Evolutionary conservation across 2,113 vertebrate genomes (phyloP).

Genomic region (Entomyzon cyanotis): DNA sequence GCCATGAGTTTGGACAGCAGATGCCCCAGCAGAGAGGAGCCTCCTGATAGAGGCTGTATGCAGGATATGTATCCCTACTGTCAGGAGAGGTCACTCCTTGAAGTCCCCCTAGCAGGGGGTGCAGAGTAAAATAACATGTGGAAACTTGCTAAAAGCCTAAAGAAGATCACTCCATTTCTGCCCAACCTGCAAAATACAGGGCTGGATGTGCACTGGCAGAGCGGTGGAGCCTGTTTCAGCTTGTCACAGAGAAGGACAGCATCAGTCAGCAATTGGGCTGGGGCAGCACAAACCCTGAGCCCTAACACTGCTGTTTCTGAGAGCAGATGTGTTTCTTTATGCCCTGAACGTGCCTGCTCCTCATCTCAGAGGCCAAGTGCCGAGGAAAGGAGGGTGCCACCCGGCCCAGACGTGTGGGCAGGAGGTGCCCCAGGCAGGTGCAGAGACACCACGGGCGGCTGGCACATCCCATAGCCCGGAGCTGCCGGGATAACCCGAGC

Average conservation of each 20-base stretch:
- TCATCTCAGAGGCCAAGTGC: not conserved
- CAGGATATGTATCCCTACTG: not conserved
- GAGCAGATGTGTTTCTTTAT: not conserved
- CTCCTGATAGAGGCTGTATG: not conserved
- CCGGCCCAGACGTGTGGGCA: not conserved
- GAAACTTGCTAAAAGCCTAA: not conserved
- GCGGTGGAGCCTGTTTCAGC: not conserved
- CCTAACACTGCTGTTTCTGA: not conserved
- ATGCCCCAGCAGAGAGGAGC: not conserved
- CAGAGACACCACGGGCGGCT: not conserved
- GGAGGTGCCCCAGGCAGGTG: not conserved
- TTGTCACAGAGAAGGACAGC: not conserved
- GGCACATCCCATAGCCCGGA: fast-evolving
- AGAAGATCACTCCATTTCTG: fast-evolving
- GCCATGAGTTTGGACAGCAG: not conserved
- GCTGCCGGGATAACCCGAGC: not conserved
- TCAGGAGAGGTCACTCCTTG: not conserved
- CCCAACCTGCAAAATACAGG: not conserved
- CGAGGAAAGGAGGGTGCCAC: not conserved
- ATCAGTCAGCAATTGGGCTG: not conserved
- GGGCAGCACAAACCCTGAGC: not conserved
- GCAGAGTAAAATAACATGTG: not conserved
- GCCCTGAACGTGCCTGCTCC: fast-evolving
- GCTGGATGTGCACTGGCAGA: not conserved
- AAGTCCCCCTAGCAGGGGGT: fast-evolving